phyloP scores from a whole-genome alignment of 2,113 vertebrate genomes.

The Corythornis madagascariensis region DNA sequence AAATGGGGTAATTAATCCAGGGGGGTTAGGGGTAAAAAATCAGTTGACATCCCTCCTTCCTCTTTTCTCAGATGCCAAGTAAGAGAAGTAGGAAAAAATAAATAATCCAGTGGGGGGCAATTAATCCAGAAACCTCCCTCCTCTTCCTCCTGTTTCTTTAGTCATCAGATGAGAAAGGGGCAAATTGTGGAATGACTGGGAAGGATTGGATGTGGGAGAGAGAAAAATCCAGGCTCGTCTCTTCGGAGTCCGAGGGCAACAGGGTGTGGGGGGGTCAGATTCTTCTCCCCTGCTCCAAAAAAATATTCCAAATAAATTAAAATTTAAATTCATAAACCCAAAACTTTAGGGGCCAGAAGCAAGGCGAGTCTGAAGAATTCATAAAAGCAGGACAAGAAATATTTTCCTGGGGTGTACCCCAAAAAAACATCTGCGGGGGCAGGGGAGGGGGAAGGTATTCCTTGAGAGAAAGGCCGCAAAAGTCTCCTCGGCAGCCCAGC shows the following conservation, averaged over 20 bases:
- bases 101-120: conserved; percentile 51
- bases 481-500: conserved; percentile 28
- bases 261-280: not conserved
- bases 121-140: conserved; percentile 63
- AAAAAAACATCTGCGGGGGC: conserved; percentile 56
- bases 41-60: conserved; percentile 57
- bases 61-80: conserved; percentile 53
- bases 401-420: conserved; percentile 39
- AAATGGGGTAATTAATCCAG: conserved; percentile 58
- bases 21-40: conserved; percentile 51
- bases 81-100: conserved; percentile 45
- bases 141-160: conserved; percentile 65
- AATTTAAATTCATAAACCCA: conserved; percentile 27
- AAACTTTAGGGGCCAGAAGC: conserved; percentile 2
- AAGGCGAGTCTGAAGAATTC: conserved; percentile 29
- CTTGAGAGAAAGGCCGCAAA: conserved; percentile 61
- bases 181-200: conserved; percentile 61
- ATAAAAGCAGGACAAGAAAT: not conserved
- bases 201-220: conserved; percentile 29
- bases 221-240: conserved; percentile 58
- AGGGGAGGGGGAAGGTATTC: conserved; percentile 32
- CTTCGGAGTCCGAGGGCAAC: conserved; percentile 51
- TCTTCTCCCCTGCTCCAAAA: conserved; percentile 49
- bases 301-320: conserved; percentile 67
- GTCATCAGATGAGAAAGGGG: conserved; percentile 61